These are phyloP conservation scores for Clarias magur DNA, from an alignment of 2,113 vertebrate genomes.

Conservation along the genomic window DNA sequence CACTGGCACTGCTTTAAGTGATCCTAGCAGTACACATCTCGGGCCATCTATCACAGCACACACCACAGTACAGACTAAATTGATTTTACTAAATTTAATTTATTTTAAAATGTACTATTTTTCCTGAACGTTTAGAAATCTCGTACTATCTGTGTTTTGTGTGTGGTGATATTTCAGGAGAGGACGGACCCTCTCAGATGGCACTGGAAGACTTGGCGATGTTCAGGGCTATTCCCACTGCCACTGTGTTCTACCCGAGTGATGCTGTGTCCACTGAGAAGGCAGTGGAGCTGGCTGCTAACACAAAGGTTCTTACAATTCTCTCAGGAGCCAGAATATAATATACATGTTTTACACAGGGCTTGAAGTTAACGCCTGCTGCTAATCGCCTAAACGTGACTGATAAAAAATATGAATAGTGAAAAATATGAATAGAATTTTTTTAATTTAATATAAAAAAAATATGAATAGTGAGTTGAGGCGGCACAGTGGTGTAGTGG, in stretches of 20 bases:
- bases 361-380: not conserved
- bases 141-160: not conserved
- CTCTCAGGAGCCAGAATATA: not conserved
- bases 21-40: not conserved
- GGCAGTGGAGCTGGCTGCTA: slow-evolving; percentile 90
- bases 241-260: slow-evolving; percentile 91
- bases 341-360: not conserved
- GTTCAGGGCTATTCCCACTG: slow-evolving; percentile 84
- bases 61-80: not conserved
- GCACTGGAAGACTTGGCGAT: slow-evolving; percentile 88
- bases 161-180: slow-evolving; percentile 72
- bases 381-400: not conserved
- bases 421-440: too few species aligned
- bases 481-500: too few species aligned
- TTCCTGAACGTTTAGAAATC: not conserved
- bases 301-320: slow-evolving; percentile 79
- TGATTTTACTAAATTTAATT: not conserved
- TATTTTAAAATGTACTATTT: not conserved
- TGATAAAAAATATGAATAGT: not conserved
- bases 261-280: slow-evolving; percentile 91
- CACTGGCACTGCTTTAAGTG: not conserved
- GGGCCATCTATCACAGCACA: not conserved
- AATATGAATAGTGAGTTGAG: too few species aligned
- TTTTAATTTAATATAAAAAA: too few species aligned
- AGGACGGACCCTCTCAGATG: slow-evolving; percentile 94